Evolutionary conservation across 2,888 invertebrate species (phyloP), one percentile per base, ranked within the genome.

Genomic region (Phyllotreta cruciferae): DNA sequence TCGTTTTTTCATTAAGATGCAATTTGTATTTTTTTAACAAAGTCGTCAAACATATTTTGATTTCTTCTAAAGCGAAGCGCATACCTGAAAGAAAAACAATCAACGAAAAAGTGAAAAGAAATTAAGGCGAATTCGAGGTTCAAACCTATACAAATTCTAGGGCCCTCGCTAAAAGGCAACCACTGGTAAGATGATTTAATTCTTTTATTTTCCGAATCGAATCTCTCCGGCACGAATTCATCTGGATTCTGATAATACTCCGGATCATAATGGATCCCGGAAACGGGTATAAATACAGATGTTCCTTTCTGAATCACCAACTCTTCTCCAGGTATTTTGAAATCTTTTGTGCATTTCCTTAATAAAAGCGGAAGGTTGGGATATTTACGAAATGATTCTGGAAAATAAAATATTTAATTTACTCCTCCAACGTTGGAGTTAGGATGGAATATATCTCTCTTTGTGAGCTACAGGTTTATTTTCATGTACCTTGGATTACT

Each of bases 341-440:
- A 81, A 8, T 58, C 56, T 61, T 73, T 69, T 34, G 66, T 71
- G 56, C 73, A 71, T 39, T 63, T 50, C 41, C 78, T 66, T 13
- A 62, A 57, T 5, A 75, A 9, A 3, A 71, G 54, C 7, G 73
- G 65, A 1, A 74, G 69, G 2, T 79, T 76, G 6, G 82, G 78
- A 60, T 78, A 77, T 45, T 76, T 70, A 14, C 82, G 70, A 24
- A 81, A 69, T 0, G 80, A 77, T 73, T 82, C 82, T 78, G 71
- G 64, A 71, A 74, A 42, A 9, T 49, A 41, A 41, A 41, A 41
- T 41, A 41, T 41, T 9, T 41, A 41, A 41, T 41, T 41, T n/a
- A 41, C 8, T 38, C 38, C 6, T 38, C 8, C 41, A 41, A 41
- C 6, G 24, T 24, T 24, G 24, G 24, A 24, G 24, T 41, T 44